Evolutionary conservation across 2,113 vertebrate species (phyloP), one percentile per base, ranked within the genome.

Genomic region (Lutjanus erythropterus): DNA sequence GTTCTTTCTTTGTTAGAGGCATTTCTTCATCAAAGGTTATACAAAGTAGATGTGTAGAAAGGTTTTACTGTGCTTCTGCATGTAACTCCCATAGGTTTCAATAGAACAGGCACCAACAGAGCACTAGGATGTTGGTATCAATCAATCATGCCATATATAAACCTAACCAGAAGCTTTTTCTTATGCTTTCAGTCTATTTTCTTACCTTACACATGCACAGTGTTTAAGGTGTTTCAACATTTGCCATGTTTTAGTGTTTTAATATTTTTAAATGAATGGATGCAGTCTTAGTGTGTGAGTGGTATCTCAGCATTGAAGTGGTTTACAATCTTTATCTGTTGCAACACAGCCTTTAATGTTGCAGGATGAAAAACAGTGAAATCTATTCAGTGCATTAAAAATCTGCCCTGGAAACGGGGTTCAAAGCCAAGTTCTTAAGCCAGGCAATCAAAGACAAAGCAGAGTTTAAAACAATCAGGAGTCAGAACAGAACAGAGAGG

Each of bases 391-490:
- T 12, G 52, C 56, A 52, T 60, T 72, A n/a, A 21, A 75, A 70
- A 37, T 41, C 49, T 64, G 19, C 37, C 61, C 58, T 75, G 49
- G 60, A 83, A 76, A 71, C 31, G 7, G 15, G n/a, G 39, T 67
- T 61, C 29, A 75, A 64, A 53, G 66, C 35, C 3, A 5, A 71
- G n/a, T 62, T 35, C 42, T 67, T 67, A 49, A 67, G 42, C 61
- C 68, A 44, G 23, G 1, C 53, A 35, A 55, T 68, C 27, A 68
- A 53, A 75, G 39, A 64, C 50, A 49, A 46, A 77, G 25, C 21
- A n/a, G 37, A 46, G 16, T 60, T 72, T 44, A 69, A 64, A 62
- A 62, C 62, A 80, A 68, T 46, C 66, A 29, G 44, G 44, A 61
- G 56, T 52, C 50, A 60, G 55, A 31, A 47, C 16, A 9, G 44